Evolutionary conservation across 2,113 vertebrate species (phyloP), one percentile per base, ranked within the genome.

Genomic region (Nibea albiflora): DNA sequence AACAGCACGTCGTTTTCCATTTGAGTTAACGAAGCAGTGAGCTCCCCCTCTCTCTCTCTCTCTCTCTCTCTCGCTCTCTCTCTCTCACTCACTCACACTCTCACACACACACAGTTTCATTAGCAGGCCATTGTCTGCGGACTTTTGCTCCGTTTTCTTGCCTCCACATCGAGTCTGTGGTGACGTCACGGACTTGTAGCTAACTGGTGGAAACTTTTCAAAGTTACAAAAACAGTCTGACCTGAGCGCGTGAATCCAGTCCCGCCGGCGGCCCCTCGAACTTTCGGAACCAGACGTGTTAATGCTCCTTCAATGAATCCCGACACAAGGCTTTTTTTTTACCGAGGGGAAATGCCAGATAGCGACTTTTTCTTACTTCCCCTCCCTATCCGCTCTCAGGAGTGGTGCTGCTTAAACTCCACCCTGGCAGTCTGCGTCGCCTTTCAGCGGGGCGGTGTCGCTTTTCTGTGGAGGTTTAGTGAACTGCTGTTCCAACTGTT

Each of bases 311-410:
- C 39, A 52, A 10, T 20, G 47, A 22, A 12, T 60, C 69, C 82
- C 61, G 62, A 42, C 15, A 75, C 11, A 62, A 64, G 15, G 49
- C 10, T 8, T 8, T 65, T 8, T 65, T 68, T 82, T 76, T 10
- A 26, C 44, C 65, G 16, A 47, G 60, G 76, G 85, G 76, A 78
- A 72, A 76, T 81, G 66, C 71, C 88, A 87, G 70, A 83, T 46
- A 49, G 73, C 57, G 77, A 81, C 86, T 88, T 88, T 79, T 81
- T 66, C 53, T 88, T 4, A 22, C 70, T 82, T 87, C 90, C 83
- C 83, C 91, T 90, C 90, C 85, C 85, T 90, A 52, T 90, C 92
- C 88, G 92, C 80, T 87, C 66, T 22, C 44, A 4, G 70, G 42
- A 53, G 69, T 26, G 65, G 20, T 31, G 61, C 11, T 63, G 75